Base-by-base conservation (phyloP, 2,113 vertebrate species). In the Pheucticus melanocephalus region DNA sequence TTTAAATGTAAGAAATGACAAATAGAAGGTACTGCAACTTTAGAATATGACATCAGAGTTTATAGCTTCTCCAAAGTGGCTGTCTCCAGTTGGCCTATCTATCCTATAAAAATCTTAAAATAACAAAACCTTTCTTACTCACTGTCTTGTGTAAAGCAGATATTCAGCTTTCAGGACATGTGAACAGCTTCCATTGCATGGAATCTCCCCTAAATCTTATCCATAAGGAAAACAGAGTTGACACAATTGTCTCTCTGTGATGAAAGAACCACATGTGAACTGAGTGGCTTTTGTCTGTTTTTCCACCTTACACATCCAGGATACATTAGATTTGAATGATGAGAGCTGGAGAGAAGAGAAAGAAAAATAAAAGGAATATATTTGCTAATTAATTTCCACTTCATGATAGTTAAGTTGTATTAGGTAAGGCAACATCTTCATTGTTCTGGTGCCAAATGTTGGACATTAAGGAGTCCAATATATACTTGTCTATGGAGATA, bases 41-140 rank as follows among this genome's bases (percentile, higher is more conserved):
- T 21, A 90, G 10, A 39, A 3, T 0, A 3, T 27, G 21, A 11
- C 6, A 11, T 47, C 30, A 44, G 8, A 63, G 2, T 40, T 75
- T 27, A 18, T 51, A 27, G 12, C 10, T 75, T 94, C 23, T 37
- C 6, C 11, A 59, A 24, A 91, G 84, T 5, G 21, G 4, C 4
- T 27, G 5, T 39, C 37, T 92, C 40, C 30, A 61, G 35, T 0
- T 1, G 17, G 7, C 20, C 9, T 6, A 33, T 21, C 27, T 75
- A 8, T 47, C 35, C 7, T 56, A 28, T 17, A 82, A 82, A 53
- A 1, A 61, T 37, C 66, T 84, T 42, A 51, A 81, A 78, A 47
- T 33, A 54, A 50, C 7, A 63, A 70, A 83, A 66, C 6, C 30
- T 61, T 70, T 24, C 9, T 76, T 54, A 48, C 28, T 70, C 21